A percentile compares a stretch with the other conserved stretches of the same genome.
Conservation (phyloP, 2,113 vertebrate genomes). For the Archocentrus centrarchus region DNA sequence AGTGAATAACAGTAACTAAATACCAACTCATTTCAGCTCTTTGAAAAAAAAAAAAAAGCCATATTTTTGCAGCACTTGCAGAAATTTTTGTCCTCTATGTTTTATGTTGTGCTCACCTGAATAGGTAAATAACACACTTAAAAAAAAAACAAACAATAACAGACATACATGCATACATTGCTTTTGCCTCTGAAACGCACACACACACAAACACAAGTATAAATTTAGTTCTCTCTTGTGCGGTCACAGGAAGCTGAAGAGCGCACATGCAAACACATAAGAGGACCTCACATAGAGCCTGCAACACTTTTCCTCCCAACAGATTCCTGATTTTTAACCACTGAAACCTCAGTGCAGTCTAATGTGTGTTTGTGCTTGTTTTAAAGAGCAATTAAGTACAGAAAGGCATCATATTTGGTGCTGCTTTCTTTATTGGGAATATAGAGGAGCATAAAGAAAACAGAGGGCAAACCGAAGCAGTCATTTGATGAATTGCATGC, state of each 20-base stretch:
- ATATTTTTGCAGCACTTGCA: conserved; percentile 6
- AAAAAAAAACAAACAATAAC: conserved; percentile 25
- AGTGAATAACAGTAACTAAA: background rate
- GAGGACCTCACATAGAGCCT: conserved; percentile 75
- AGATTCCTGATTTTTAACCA: conserved; percentile 64
- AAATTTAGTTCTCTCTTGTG: conserved; percentile 50
- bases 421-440: conserved; percentile 38
- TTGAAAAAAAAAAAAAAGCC: conserved; percentile 6
- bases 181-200: conserved; percentile 9
- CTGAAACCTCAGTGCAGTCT: conserved; percentile 55
- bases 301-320: conserved; percentile 50
- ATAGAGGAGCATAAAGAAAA: conserved; percentile 30
- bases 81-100: conserved; percentile 14
- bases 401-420: conserved; percentile 48
- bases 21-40: conserved; percentile 17
- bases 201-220: conserved; percentile 29
- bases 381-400: conserved; percentile 66
- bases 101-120: conserved; percentile 51
- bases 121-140: conserved; percentile 54
- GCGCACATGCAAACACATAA: conserved; percentile 56
- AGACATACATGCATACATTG: conserved; percentile 15
- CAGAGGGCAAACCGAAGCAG: conserved; percentile 16
- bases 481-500: conserved; percentile 19
- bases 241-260: conserved; percentile 49
- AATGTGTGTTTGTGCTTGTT: conserved; percentile 70